Conservation (phyloP, 1,140 invertebrate genomes). For the Lamellibrachia luymesi region DNA sequence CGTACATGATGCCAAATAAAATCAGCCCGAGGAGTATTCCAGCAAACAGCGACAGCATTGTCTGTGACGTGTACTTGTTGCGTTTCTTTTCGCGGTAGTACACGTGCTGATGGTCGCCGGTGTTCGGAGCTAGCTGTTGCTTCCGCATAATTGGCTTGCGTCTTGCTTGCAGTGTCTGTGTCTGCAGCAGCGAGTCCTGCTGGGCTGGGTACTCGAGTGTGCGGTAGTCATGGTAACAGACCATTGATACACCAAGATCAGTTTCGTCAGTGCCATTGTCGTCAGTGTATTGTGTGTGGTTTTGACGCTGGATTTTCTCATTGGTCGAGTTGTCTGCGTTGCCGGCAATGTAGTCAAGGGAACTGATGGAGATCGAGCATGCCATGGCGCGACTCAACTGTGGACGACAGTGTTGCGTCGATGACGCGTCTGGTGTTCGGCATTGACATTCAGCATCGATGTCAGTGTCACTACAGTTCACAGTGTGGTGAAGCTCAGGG, state of each 20-base stretch:
- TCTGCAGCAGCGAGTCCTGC: not conserved
- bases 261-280: not conserved
- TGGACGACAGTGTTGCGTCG: not conserved
- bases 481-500: not conserved
- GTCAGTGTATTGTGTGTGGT: not conserved
- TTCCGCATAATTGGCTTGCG: conserved; percentile 22
- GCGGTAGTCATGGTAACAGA: conserved; percentile 19
- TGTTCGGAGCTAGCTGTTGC: not conserved
- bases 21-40: conserved; percentile 22
- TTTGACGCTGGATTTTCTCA: conserved; percentile 13
- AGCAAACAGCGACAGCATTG: conserved; percentile 20
- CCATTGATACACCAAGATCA: not conserved
- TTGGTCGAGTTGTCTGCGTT: conserved; percentile 11
- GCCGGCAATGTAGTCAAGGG: not conserved
- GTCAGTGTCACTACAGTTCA: not conserved
- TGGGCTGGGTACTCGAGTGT: conserved; percentile 5
- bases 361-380: not conserved
- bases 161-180: not conserved
- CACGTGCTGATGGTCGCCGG: conserved; percentile 19
- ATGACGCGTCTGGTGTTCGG: not conserved
- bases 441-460: not conserved
- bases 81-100: conserved; percentile 7
- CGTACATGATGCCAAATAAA: conserved; percentile 25
- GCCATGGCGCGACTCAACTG: not conserved
- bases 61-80: conserved; percentile 13